These are phyloP conservation scores for Buceros bicornis DNA, from an alignment of 2,797 vertebrate genomes.

Conservation along the genomic window DNA sequence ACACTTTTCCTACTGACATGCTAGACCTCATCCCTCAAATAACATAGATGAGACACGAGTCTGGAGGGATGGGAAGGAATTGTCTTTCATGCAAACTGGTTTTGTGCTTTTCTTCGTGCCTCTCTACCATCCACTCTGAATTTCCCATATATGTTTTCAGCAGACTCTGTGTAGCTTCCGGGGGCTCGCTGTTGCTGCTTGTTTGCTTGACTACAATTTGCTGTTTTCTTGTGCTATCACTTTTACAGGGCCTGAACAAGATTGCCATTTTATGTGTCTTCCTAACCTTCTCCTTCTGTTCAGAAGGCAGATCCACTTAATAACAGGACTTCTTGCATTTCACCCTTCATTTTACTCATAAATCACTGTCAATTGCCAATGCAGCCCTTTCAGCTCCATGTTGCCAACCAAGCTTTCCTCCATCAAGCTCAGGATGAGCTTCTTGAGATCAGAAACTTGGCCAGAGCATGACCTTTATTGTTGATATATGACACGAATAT, in stretches of 20 bases:
- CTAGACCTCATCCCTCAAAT: neutral
- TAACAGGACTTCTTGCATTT: neutral
- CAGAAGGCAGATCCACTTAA: neutral
- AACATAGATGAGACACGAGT: neutral
- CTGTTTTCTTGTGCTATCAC: neutral
- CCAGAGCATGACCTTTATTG: rapidly evolving
- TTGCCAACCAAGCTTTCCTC: neutral
- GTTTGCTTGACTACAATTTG: neutral
- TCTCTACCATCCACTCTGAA: neutral
- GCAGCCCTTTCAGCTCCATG: neutral
- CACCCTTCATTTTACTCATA: neutral
- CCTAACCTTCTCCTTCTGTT: neutral
- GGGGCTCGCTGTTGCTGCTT: neutral
- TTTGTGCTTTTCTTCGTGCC: neutral
- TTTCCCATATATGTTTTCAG: neutral
- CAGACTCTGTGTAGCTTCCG: neutral
- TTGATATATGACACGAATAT: neutral
- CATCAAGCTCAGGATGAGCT: neutral
- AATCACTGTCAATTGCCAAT: neutral
- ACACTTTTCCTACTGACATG: neutral
- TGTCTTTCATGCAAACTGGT: neutral
- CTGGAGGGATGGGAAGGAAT: neutral
- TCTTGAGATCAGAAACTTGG: neutral
- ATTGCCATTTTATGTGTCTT: neutral
- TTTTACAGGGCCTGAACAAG: neutral